These are phyloP conservation scores for Eulithis testata DNA, from an alignment of 2,888 invertebrate species.

Conservation along the genomic window DNA sequence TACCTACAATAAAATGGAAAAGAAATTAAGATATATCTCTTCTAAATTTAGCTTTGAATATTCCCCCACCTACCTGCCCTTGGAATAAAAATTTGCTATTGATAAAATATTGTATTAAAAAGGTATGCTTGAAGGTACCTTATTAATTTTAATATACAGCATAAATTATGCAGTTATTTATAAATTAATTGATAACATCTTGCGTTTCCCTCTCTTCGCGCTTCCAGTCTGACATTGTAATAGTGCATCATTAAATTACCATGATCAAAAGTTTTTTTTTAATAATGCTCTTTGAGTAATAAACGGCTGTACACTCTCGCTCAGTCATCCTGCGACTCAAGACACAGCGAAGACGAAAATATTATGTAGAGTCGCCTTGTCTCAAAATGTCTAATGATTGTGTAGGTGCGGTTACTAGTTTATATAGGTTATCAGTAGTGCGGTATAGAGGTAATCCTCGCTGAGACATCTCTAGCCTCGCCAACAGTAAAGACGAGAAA, in stretches of 20 bases:
- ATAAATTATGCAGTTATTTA: constrained; percentile 19
- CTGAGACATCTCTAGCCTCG: too few relatives aligned
- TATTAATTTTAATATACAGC: constrained; percentile 9
- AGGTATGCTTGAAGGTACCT: background rate
- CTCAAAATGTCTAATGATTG: too few relatives aligned
- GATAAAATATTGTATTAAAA: too few relatives aligned
- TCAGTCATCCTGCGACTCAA: too few relatives aligned
- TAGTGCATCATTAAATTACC: constrained; percentile 28
- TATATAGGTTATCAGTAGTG: too few relatives aligned
- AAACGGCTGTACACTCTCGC: background rate
- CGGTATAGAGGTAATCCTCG: too few relatives aligned
- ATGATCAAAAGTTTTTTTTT: constrained; percentile 17
- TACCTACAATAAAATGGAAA: background rate
- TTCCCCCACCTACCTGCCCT: too few relatives aligned
- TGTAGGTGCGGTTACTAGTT: too few relatives aligned
- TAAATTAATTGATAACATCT: constrained; percentile 24
- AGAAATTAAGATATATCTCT: background rate
- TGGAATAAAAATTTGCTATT: too few relatives aligned
- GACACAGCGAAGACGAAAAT: background rate
- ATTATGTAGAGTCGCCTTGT: background rate
- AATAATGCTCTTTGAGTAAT: constrained; percentile 4
- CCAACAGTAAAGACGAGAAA: too few relatives aligned
- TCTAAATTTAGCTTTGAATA: too few relatives aligned
- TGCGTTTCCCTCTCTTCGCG: constrained; percentile 20
- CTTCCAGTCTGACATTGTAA: constrained; percentile 25